A percentile compares a stretch with the other conserved stretches of the same genome.
phyloP scores from a whole-genome alignment of 2,888 invertebrate species.

The Ceraclea dissimilis region DNA sequence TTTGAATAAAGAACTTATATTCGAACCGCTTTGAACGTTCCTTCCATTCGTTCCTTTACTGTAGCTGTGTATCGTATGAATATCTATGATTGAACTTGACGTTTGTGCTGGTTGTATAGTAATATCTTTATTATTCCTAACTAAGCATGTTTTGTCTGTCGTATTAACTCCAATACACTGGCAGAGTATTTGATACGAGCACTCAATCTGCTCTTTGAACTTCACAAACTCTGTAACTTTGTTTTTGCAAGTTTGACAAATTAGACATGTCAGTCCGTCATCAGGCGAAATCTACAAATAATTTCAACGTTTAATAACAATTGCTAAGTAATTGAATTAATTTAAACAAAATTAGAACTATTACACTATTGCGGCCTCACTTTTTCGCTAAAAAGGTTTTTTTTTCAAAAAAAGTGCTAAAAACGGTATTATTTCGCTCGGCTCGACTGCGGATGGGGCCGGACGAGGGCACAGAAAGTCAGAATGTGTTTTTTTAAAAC shows the following conservation, averaged over 20 bases:
- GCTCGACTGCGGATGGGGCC: too few species aligned
- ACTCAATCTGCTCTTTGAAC: conserved; percentile 29
- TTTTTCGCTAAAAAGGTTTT: too few species aligned
- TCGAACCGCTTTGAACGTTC: neutral
- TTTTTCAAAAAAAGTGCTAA: too few species aligned
- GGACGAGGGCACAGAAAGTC: too few species aligned
- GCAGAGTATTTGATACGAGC: conserved; percentile 29
- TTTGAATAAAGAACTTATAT: conserved; percentile 11
- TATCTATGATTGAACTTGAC: neutral
- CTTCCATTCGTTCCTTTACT: neutral
- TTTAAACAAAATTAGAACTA: neutral
- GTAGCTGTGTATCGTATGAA: neutral
- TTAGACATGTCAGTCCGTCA: conserved; percentile 29
- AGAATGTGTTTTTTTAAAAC: too few species aligned
- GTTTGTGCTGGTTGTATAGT: neutral
- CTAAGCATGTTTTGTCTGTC: neutral
- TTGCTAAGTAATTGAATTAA: neutral
- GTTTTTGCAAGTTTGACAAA: conserved; percentile 28
- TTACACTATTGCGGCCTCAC: neutral
- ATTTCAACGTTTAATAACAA: too few species aligned
- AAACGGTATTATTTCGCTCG: too few species aligned
- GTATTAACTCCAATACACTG: conserved; percentile 22
- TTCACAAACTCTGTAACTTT: conserved; percentile 30
- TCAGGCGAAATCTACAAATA: conserved; percentile 27
- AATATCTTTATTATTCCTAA: neutral